phyloP scores from a whole-genome alignment of 2,113 vertebrate species.

The Oreocharis arfaki region DNA sequence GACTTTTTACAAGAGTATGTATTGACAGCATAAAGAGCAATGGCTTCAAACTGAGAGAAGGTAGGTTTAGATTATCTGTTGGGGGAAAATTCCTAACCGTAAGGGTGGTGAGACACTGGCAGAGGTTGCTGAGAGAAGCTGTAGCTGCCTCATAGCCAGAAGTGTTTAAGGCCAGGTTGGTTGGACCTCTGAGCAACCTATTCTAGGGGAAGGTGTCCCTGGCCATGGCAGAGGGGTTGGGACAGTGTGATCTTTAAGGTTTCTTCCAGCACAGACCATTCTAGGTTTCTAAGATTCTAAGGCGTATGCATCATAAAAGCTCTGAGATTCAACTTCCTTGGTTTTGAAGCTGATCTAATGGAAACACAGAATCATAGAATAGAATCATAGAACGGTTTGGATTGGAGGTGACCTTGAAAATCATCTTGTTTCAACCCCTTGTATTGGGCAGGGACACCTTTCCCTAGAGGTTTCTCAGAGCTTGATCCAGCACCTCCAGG shows the following conservation, averaged over 20 bases:
- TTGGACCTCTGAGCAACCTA: neutral
- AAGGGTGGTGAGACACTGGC: neutral
- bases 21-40: neutral
- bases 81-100: neutral
- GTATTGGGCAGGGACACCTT: neutral
- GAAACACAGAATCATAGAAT: neutral
- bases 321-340: neutral
- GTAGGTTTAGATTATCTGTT: neutral
- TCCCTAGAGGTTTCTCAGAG: neutral
- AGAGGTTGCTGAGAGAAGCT: neutral
- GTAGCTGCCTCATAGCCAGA: neutral
- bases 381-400: neutral
- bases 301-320: neutral
- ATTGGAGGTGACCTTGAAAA: neutral
- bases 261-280: neutral
- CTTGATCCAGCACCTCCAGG: neutral
- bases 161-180: neutral
- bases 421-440: neutral
- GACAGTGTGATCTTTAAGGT: neutral
- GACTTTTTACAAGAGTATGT: no score
- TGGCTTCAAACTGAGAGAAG: neutral
- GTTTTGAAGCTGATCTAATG: neutral
- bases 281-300: neutral
- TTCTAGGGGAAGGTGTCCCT: neutral
- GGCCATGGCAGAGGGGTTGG: neutral